phyloP scores from a whole-genome alignment of 2,113 vertebrate genomes.

The Columba janthina region DNA sequence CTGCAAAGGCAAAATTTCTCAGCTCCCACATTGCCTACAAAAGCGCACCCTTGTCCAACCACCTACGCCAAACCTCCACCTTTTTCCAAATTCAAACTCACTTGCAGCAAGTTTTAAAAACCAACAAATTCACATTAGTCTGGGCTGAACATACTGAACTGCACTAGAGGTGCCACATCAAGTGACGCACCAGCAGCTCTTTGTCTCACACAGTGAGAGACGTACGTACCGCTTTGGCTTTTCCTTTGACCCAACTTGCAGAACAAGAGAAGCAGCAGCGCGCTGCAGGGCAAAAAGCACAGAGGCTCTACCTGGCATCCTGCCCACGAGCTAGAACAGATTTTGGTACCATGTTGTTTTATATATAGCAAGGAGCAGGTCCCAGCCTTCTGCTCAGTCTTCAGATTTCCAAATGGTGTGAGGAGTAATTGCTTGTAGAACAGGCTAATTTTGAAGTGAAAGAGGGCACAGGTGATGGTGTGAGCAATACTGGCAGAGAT shows the following conservation, averaged over 20 bases:
- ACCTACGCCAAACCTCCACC: not conserved
- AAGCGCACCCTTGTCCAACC: not conserved
- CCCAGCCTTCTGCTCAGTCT: conserved; percentile 60
- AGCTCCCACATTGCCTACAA: not conserved
- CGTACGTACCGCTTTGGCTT: accelerated
- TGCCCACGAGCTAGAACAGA: conserved; percentile 3
- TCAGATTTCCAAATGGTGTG: conserved; percentile 43
- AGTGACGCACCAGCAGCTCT: not conserved
- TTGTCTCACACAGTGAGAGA: not conserved
- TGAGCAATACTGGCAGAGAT: conserved; percentile 27
- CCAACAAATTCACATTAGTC: not conserved
- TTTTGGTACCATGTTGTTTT: conserved; percentile 1
- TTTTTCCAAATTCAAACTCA: not conserved
- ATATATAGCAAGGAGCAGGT: conserved; percentile 59
- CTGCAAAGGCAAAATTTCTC: not conserved
- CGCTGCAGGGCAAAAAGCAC: not conserved
- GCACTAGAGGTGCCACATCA: not conserved
- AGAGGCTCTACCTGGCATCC: conserved; percentile 10
- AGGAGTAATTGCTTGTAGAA: conserved; percentile 28
- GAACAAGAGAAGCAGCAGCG: not conserved
- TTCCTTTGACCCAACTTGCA: conserved; percentile 2
- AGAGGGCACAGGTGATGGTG: conserved; percentile 31
- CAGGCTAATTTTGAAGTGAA: conserved; percentile 51
- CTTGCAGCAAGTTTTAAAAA: not conserved
- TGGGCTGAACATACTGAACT: not conserved